These are phyloP conservation scores for Hylia prasina DNA, from an alignment of 2,113 vertebrate genomes.

Conservation along the genomic window DNA sequence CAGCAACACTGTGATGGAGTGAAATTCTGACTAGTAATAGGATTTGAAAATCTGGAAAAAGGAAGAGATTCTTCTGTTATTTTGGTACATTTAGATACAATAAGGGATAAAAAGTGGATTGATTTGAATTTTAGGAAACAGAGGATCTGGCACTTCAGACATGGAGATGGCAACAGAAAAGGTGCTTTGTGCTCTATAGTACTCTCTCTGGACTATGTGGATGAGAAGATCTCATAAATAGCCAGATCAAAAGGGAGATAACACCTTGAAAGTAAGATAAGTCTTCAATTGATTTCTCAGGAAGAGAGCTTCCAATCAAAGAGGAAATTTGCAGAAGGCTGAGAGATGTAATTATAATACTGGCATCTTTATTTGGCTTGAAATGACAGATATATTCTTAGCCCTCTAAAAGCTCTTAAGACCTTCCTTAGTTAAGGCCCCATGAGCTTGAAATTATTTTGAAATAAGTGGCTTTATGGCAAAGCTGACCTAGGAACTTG, in stretches of 20 bases:
- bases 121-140: not conserved
- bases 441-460: not conserved
- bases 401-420: not conserved
- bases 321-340: not conserved
- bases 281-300: not conserved
- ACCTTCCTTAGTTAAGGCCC: not conserved
- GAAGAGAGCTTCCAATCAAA: not conserved
- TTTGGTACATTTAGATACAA: not conserved
- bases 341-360: not conserved
- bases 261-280: not conserved
- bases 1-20: not conserved
- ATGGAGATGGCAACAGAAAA: not conserved
- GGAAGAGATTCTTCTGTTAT: not conserved
- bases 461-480: not conserved
- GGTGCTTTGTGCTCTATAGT: not conserved
- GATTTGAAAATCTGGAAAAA: not conserved
- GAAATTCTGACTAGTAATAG: not conserved
- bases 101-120: not conserved
- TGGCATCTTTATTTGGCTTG: not conserved
- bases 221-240: not conserved
- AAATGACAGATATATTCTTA: not conserved
- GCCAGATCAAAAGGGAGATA: not conserved
- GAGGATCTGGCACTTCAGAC: not conserved
- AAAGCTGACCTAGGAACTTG: not conserved
- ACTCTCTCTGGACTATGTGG: not conserved